Conservation (phyloP, 2,888 invertebrate species). For the Periphyllus acericola region DNA sequence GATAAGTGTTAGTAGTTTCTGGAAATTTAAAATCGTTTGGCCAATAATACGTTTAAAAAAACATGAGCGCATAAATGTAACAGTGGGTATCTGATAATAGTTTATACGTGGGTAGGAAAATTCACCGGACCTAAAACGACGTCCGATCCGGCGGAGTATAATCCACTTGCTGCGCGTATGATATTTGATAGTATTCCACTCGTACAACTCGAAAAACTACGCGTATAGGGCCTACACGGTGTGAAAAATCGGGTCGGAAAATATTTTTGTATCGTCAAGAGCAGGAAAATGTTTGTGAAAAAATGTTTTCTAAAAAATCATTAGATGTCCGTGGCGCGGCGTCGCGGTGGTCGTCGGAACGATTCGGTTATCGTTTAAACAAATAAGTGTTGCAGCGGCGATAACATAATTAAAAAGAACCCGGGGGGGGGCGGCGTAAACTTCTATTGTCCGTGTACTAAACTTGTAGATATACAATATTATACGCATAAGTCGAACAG, state of each 20-base stretch:
- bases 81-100: not conserved
- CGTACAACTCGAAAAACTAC: too few relatives aligned
- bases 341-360: not conserved
- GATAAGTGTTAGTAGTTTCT: too few relatives aligned
- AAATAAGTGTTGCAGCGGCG: not conserved
- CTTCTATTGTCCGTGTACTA: not conserved
- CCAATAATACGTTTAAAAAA: not conserved
- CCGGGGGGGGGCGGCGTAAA: not conserved
- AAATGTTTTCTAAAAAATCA: not conserved
- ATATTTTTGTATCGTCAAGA: too few relatives aligned
- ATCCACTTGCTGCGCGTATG: not conserved
- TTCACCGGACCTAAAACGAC: not conserved
- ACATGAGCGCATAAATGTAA: not conserved
- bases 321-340: not conserved
- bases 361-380: not conserved
- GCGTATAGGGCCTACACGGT: not conserved
- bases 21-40: too few relatives aligned
- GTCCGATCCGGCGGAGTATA: not conserved
- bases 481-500: not conserved
- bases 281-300: too few relatives aligned
- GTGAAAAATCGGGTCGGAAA: too few relatives aligned
- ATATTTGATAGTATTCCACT: too few relatives aligned
- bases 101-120: not conserved
- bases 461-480: not conserved
- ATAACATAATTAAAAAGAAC: not conserved